A percentile compares a stretch with the other conserved stretches of the same genome.
These are phyloP conservation scores for Nestor notabilis DNA, from an alignment of 2,113 vertebrate species.

Conservation along the genomic window DNA sequence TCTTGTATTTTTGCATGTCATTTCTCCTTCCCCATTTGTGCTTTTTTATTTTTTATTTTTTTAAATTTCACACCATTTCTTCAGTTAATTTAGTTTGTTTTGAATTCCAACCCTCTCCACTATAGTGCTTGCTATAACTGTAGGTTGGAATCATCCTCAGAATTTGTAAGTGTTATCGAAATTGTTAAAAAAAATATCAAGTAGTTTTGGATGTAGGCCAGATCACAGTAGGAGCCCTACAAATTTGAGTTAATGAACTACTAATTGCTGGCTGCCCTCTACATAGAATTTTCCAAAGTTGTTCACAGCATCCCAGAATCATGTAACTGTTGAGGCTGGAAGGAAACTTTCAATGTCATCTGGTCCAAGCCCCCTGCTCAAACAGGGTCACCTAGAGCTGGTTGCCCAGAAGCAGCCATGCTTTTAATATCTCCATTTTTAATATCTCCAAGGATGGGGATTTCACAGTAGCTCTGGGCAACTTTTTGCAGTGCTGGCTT, in stretches of 20 bases:
- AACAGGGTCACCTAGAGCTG: background rate
- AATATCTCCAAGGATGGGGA: background rate
- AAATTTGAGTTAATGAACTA: background rate
- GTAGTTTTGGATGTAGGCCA: background rate
- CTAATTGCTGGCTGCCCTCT: background rate
- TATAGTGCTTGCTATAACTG: background rate
- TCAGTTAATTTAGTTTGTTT: background rate
- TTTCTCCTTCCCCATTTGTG: background rate
- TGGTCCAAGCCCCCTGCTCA: fast-evolving
- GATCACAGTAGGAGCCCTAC: background rate
- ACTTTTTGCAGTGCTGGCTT: background rate
- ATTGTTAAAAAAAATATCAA: background rate
- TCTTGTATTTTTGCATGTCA: background rate
- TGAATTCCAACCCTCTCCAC: background rate
- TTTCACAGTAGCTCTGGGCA: background rate
- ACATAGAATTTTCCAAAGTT: background rate
- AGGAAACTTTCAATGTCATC: background rate
- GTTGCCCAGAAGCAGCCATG: background rate
- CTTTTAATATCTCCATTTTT: too few species aligned
- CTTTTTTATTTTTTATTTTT: background rate
- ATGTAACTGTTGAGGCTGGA: background rate
- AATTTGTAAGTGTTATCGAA: background rate
- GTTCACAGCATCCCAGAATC: background rate
- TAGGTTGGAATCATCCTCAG: background rate
- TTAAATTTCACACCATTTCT: background rate